phyloP scores from a whole-genome alignment of 2,888 invertebrate species.

The Leucania comma region DNA sequence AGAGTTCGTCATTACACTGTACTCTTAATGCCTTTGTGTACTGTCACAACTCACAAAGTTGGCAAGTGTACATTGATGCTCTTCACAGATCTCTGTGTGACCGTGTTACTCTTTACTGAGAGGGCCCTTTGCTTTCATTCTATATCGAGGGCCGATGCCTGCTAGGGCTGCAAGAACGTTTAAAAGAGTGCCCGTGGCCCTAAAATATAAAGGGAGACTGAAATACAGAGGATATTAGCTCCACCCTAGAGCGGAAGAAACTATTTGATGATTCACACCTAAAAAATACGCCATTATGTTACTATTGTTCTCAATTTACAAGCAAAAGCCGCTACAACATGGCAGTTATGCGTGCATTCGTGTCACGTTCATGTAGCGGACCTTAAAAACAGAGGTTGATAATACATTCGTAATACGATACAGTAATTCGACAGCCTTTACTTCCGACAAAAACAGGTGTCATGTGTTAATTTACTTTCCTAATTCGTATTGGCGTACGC shows the following conservation, averaged over 20 bases:
- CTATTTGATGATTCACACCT: neutral
- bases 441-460: conserved; percentile 62
- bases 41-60: too few species aligned
- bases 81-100: too few species aligned
- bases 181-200: too few species aligned
- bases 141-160: too few species aligned
- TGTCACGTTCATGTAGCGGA: conserved; percentile 33
- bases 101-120: too few species aligned
- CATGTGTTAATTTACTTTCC: conserved; percentile 46
- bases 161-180: too few species aligned
- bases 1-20: too few species aligned
- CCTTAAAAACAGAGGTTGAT: conserved; percentile 36
- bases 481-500: conserved; percentile 42
- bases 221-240: neutral
- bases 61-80: too few species aligned
- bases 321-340: neutral
- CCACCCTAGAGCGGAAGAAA: neutral
- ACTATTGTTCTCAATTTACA: conserved; percentile 3
- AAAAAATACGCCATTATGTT: neutral
- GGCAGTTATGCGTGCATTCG: conserved; percentile 31
- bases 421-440: conserved; percentile 48
- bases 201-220: too few species aligned
- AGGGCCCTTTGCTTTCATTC: too few species aligned
- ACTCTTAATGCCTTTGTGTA: too few species aligned
- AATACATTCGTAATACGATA: conserved; percentile 35